Evolutionary conservation across 2,797 vertebrate species (phyloP).

Genomic region (Megaceryle alcyon): DNA sequence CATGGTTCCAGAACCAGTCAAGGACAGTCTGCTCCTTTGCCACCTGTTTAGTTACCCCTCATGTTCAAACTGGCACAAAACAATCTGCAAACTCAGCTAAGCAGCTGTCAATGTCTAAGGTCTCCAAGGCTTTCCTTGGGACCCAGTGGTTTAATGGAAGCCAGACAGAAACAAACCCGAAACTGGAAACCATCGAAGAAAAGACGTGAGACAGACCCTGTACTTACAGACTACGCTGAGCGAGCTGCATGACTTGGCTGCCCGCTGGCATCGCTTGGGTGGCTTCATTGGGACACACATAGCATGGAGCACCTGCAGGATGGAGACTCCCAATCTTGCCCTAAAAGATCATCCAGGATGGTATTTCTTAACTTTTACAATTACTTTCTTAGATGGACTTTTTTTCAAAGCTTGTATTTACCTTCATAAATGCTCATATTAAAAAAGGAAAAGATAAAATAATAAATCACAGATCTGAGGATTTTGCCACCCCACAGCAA

Average conservation of each 20-base stretch:
- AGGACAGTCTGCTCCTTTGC: background rate
- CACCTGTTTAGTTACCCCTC: background rate
- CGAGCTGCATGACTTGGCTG: background rate
- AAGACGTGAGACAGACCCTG: accelerated
- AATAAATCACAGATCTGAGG: background rate
- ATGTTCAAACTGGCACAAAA: background rate
- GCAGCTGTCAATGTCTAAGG: accelerated
- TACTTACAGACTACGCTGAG: background rate
- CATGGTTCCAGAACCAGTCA: background rate
- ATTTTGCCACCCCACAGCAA: background rate
- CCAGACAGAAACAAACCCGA: background rate
- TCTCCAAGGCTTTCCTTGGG: background rate
- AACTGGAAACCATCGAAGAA: background rate
- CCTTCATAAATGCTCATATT: background rate
- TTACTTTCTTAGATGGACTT: background rate
- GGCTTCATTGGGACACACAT: background rate
- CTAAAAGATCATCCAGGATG: background rate
- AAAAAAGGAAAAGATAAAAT: background rate
- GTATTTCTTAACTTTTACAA: background rate
- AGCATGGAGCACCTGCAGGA: background rate
- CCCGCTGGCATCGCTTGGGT: background rate
- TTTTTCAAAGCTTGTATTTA: background rate
- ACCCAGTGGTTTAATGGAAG: background rate
- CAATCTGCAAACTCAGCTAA: background rate
- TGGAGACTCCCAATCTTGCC: background rate